Percentiles rank a stretch among this genome's conserved stretches.
Evolutionary conservation across 1,140 invertebrate species (phyloP).

Genomic region (Drosophila tropicalis): DNA sequence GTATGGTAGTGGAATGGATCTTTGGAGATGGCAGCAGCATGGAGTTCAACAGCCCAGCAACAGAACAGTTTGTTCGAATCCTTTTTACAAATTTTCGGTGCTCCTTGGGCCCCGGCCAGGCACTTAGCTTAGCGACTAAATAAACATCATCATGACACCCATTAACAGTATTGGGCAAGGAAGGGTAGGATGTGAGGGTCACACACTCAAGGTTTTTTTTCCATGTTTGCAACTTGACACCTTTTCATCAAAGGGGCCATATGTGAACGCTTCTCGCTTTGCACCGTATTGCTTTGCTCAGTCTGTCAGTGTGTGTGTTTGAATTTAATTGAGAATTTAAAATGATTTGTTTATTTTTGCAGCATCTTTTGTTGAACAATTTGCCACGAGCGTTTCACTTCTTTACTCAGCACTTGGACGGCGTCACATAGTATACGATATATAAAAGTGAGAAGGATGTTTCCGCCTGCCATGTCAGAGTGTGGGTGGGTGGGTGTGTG

Average conservation of each 20-base stretch:
- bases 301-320: constrained; percentile 41
- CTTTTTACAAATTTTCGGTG: constrained; percentile 43
- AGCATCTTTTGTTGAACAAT: constrained; percentile 71
- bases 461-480: constrained; percentile 16
- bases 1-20: not conserved
- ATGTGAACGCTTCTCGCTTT: not conserved
- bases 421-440: constrained; percentile 34
- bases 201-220: constrained; percentile 53
- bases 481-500: constrained; percentile 30
- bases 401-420: constrained; percentile 67
- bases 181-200: constrained; percentile 46
- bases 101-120: constrained; percentile 37
- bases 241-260: constrained; percentile 45
- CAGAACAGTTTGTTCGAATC: constrained; percentile 28
- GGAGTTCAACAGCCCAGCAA: constrained; percentile 48
- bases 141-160: constrained; percentile 76
- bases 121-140: constrained; percentile 66
- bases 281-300: constrained; percentile 17
- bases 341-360: constrained; percentile 77
- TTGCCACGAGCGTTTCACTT: constrained; percentile 63
- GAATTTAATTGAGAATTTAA: constrained; percentile 80
- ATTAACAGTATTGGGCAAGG: constrained; percentile 52
- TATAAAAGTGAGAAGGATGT: constrained; percentile 20
- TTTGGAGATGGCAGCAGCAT: constrained; percentile 8
- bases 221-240: constrained; percentile 72